phyloP scores from a whole-genome alignment of 2,797 vertebrate species.

The Sebastes ruberrimus region DNA sequence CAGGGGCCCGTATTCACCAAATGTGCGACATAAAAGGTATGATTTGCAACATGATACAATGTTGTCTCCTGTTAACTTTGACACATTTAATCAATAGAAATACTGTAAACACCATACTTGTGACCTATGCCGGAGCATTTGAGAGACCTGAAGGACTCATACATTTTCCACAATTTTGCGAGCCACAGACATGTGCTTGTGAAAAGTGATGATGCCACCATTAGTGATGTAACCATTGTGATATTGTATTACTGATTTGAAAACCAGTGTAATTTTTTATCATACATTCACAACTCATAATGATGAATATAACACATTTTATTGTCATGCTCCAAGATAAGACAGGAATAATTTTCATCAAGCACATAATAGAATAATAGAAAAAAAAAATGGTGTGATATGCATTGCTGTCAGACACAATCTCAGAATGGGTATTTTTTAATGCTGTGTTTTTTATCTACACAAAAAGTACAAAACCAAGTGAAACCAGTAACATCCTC shows the following conservation, averaged over 20 bases:
- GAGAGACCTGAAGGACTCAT: not conserved
- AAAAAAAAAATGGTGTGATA: not conserved
- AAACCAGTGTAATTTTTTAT: not conserved
- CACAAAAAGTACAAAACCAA: too few species aligned
- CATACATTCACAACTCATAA: not conserved
- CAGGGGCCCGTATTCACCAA: not conserved
- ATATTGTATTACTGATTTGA: not conserved
- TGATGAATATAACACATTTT: not conserved
- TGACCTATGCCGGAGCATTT: not conserved
- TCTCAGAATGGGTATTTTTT: not conserved
- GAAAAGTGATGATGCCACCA: not conserved
- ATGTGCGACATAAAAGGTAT: not conserved
- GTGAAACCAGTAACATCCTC: too few species aligned
- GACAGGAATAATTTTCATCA: not conserved
- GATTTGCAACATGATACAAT: not conserved
- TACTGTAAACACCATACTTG: not conserved
- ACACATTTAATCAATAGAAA: too few species aligned
- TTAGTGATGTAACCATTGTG: not conserved
- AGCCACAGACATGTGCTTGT: not conserved
- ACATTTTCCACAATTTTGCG: not conserved
- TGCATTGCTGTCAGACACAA: not conserved
- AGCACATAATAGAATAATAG: not conserved
- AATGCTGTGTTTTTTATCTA: not conserved
- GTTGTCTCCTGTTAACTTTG: not conserved
- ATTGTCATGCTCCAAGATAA: not conserved